These are phyloP conservation scores for Triplophysa yarkandensis DNA, from an alignment of 2,797 vertebrate genomes.

Conservation along the genomic window DNA sequence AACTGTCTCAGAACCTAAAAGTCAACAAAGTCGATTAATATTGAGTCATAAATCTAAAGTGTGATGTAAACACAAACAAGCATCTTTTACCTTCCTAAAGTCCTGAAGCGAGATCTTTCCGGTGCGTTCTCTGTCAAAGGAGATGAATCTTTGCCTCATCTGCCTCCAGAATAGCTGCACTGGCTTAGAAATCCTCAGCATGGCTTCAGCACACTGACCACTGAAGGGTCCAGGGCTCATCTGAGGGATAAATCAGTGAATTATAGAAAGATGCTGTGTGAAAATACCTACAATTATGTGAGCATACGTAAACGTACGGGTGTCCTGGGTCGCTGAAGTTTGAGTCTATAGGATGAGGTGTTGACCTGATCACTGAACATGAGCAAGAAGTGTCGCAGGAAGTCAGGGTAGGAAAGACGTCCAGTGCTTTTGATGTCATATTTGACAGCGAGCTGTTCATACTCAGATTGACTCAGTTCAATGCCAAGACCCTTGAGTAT, in stretches of 20 bases:
- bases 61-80: background rate
- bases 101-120: constrained; percentile 69
- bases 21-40: background rate
- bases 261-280: background rate
- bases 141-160: constrained; percentile 69
- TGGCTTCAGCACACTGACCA: constrained; percentile 57
- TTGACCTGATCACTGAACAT: constrained; percentile 63
- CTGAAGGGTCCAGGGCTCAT: constrained; percentile 60
- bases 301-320: constrained; percentile 37
- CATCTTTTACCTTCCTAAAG: constrained; percentile 74
- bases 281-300: background rate
- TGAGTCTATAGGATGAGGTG: constrained; percentile 43
- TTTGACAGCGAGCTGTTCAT: constrained; percentile 69
- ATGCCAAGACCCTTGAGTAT: constrained; percentile 50
- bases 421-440: constrained; percentile 66
- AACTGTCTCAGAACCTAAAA: constrained; percentile 72
- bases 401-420: constrained; percentile 70
- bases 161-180: constrained; percentile 72
- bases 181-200: constrained; percentile 72
- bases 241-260: constrained; percentile 49
- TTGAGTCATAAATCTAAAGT: background rate
- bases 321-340: constrained; percentile 53
- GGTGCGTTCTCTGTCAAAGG: constrained; percentile 52
- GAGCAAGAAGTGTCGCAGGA: constrained; percentile 70
- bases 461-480: constrained; percentile 61